A percentile compares a stretch with the other conserved stretches of the same genome.
These are phyloP conservation scores for Ophioderma brevispina DNA, from an alignment of 35 echinoderm and acorn worm species.

Conservation along the genomic window DNA sequence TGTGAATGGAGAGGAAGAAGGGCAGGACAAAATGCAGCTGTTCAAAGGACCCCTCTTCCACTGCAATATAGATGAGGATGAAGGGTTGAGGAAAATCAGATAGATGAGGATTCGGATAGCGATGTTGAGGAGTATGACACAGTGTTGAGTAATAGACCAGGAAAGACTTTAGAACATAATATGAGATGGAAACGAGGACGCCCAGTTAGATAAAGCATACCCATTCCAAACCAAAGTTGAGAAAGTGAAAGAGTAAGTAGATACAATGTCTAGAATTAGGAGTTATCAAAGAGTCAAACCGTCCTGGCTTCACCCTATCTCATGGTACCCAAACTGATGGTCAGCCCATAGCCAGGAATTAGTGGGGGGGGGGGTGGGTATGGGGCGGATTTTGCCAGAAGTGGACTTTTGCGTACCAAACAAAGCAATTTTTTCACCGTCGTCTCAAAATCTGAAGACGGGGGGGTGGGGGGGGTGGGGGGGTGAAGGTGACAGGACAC, in stretches of 20 bases:
- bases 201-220: not conserved
- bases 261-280: conserved; percentile 10
- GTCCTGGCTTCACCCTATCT: not conserved
- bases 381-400: no score
- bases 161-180: not conserved
- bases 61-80: not conserved
- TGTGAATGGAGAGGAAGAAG: not conserved
- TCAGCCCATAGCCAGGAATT: not conserved
- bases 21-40: not conserved
- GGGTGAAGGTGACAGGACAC: no score
- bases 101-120: not conserved
- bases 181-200: not conserved
- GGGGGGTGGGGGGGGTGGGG: no score
- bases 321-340: not conserved
- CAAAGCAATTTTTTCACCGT: no score
- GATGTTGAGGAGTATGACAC: not conserved
- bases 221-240: not conserved
- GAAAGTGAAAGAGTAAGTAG: not conserved
- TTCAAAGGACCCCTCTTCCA: not conserved
- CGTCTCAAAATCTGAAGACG: no score
- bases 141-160: not conserved
- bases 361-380: no score
- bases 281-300: conserved; percentile 10
- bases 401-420: no score
- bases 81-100: not conserved